Conservation (phyloP, 2,113 vertebrate species). For the Gadus macrocephalus region DNA sequence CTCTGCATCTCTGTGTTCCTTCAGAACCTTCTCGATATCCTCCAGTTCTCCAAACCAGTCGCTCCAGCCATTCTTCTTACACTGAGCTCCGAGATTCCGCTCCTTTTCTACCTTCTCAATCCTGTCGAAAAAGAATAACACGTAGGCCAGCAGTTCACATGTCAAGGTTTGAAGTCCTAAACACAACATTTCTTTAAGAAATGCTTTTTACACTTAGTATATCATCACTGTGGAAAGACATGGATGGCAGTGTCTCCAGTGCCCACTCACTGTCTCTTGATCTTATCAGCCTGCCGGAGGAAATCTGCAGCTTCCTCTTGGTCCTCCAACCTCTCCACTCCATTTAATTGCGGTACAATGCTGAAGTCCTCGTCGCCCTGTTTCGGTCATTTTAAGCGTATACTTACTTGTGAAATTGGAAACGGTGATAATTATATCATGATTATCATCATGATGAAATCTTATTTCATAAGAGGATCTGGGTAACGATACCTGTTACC, state of each 20-base stretch:
- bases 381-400: not conserved
- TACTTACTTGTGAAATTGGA: not conserved
- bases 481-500: too few relatives aligned
- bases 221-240: too few relatives aligned
- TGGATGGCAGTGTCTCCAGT: too few relatives aligned
- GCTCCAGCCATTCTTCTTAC: conserved; percentile 73
- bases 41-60: conserved; percentile 72
- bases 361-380: conserved; percentile 24
- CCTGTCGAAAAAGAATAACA: conserved; percentile 56
- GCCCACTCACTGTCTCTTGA: conserved; percentile 80
- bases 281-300: conserved; percentile 73
- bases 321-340: conserved; percentile 58
- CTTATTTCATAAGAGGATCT: too few relatives aligned
- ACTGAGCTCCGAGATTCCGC: conserved; percentile 69
- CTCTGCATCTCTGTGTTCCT: conserved; percentile 72
- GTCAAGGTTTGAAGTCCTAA: too few relatives aligned
- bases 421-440: not conserved
- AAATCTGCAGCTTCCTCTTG: conserved; percentile 73
- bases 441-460: too few relatives aligned
- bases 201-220: too few relatives aligned
- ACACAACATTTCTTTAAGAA: too few relatives aligned
- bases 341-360: conserved; percentile 28
- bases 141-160: too few relatives aligned
- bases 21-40: conserved; percentile 74
- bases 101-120: conserved; percentile 82